A percentile compares a stretch with the other conserved stretches of the same genome.
Conservation (phyloP, 2,888 invertebrate species). For the Coelinius sp. region DNA sequence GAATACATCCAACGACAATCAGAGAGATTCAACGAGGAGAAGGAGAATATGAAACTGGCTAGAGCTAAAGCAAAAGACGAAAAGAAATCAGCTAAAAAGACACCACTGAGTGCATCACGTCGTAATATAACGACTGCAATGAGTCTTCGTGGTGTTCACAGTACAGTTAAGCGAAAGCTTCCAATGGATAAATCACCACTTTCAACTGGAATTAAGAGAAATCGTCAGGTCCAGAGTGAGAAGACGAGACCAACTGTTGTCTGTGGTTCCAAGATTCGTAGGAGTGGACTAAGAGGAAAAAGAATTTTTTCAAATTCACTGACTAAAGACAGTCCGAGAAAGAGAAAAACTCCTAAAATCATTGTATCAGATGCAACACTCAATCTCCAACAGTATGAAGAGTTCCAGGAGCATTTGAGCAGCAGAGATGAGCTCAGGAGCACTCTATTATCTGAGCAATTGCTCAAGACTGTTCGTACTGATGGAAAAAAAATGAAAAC, state of each 20-base stretch:
- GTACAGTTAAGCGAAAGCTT: slow-evolving; percentile 61
- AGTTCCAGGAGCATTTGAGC: slow-evolving; percentile 72
- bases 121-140: slow-evolving; percentile 52
- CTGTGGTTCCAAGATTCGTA: slow-evolving; percentile 50
- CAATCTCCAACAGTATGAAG: slow-evolving; percentile 58
- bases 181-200: slow-evolving; percentile 56
- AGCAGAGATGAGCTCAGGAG: slow-evolving; percentile 73
- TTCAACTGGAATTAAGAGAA: slow-evolving; percentile 48
- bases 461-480: slow-evolving; percentile 59
- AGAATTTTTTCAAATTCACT: slow-evolving; percentile 29
- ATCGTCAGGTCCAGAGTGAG: slow-evolving; percentile 50
- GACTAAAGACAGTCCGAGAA: slow-evolving; percentile 13
- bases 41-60: slow-evolving; percentile 63
- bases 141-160: slow-evolving; percentile 55
- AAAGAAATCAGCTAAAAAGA: slow-evolving; percentile 57
- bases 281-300: slow-evolving; percentile 40
- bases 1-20: slow-evolving; percentile 77
- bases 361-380: slow-evolving; percentile 25
- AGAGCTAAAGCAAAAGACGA: slow-evolving; percentile 70
- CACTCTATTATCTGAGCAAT: slow-evolving; percentile 70
- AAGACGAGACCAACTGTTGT: slow-evolving; percentile 49
- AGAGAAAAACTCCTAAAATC: slow-evolving; percentile 38
- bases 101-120: slow-evolving; percentile 61
- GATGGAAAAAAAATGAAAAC: slow-evolving; percentile 47
- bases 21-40: slow-evolving; percentile 75